phyloP scores from a whole-genome alignment of 2,797 vertebrate genomes.

The Bradypodion ventrale region DNA sequence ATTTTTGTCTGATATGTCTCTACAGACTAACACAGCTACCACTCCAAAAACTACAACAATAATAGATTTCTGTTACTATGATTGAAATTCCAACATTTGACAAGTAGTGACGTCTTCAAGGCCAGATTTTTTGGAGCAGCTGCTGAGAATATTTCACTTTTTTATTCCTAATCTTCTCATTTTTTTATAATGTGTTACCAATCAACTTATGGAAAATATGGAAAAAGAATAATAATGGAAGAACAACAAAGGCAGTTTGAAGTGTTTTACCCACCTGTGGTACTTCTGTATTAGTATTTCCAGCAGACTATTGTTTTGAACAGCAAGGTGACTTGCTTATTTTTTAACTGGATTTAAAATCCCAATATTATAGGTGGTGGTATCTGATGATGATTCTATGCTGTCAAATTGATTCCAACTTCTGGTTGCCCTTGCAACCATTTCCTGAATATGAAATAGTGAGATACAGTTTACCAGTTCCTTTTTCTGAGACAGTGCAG shows the following conservation, averaged over 20 bases:
- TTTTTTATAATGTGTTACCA: not conserved
- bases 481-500: too few relatives aligned
- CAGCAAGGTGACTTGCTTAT: not conserved
- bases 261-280: not conserved
- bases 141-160: too few relatives aligned
- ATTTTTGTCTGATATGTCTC: too few relatives aligned
- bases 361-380: too few relatives aligned
- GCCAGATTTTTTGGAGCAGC: not conserved
- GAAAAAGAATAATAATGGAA: not conserved
- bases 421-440: too few relatives aligned
- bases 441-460: too few relatives aligned
- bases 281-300: not conserved
- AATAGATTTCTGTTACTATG: not conserved
- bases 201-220: not conserved
- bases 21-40: too few relatives aligned
- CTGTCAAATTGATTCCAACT: too few relatives aligned
- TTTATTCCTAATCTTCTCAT: not conserved
- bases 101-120: not conserved
- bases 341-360: not conserved
- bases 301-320: not conserved
- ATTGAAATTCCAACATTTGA: not conserved
- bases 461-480: too few relatives aligned
- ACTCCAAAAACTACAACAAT: too few relatives aligned
- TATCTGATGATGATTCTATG: too few relatives aligned
- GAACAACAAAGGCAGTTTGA: not conserved